Conservation (phyloP, 2,888 invertebrate species). For the Microplitis manilae region DNA sequence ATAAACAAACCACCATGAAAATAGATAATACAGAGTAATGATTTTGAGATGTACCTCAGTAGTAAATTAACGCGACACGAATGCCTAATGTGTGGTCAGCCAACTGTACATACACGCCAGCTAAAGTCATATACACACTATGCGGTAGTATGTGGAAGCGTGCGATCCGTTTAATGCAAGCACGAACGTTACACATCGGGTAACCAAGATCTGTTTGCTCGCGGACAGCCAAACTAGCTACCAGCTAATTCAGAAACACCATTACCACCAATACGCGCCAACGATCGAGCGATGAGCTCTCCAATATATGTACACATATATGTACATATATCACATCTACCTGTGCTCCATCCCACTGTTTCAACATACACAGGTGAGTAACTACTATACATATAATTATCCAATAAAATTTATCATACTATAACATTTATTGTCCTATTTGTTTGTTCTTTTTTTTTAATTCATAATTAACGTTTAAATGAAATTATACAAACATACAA, state of each 20-base stretch:
- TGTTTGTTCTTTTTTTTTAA: not conserved
- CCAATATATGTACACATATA: conserved; percentile 18
- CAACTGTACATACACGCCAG: conserved; percentile 31
- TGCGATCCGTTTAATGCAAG: conserved; percentile 45
- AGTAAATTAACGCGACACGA: conserved; percentile 28
- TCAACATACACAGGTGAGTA: not conserved
- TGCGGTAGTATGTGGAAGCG: conserved; percentile 37
- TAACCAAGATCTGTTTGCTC: conserved; percentile 71
- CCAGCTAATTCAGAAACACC: conserved; percentile 71
- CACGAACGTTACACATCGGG: conserved; percentile 69
- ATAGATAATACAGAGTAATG: conserved; percentile 9
- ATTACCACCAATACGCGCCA: conserved; percentile 62
- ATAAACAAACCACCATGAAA: not conserved
- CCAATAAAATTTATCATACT: not conserved
- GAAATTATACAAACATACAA: not conserved
- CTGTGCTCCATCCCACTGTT: not conserved
- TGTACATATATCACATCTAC: conserved; percentile 3
- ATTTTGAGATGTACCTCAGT: conserved; percentile 3
- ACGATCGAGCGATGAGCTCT: conserved; percentile 36
- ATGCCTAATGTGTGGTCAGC: conserved; percentile 38
- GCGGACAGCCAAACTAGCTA: conserved; percentile 70
- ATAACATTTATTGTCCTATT: not conserved
- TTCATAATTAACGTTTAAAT: conserved; percentile 3
- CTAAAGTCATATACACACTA: conserved; percentile 35
- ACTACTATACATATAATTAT: not conserved